Evolutionary conservation across 2,797 vertebrate species (phyloP).

Genomic region (Prionace glauca): DNA sequence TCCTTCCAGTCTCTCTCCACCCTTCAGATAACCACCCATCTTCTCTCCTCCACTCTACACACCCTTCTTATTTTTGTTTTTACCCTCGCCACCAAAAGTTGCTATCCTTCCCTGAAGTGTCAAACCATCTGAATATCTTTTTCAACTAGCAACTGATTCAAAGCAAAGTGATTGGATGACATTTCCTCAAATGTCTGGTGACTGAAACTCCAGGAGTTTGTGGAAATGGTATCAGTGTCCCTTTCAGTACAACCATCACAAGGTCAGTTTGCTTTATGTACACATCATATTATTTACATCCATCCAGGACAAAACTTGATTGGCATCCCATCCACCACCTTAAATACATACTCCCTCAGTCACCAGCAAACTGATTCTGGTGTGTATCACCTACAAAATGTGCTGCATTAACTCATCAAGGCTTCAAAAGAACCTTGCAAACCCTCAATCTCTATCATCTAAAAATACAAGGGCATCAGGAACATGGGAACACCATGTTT

Average conservation of each 20-base stretch:
- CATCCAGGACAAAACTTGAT: background rate
- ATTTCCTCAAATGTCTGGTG: background rate
- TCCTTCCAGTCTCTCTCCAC: background rate
- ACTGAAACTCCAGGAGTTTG: background rate
- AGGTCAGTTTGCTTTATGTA: background rate
- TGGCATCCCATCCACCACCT: background rate
- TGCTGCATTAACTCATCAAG: background rate
- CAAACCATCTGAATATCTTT: background rate
- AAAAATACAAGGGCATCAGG: background rate
- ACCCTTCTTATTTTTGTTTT: background rate
- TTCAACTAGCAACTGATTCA: background rate
- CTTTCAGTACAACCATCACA: background rate
- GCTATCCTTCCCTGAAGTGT: background rate
- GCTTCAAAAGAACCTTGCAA: background rate
- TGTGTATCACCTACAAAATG: background rate
- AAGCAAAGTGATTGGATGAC: background rate
- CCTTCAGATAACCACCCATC: background rate
- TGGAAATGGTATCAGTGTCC: background rate
- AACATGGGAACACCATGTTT: background rate
- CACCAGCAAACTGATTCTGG: background rate
- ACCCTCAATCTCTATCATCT: background rate
- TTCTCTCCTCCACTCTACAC: background rate
- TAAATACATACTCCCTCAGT: background rate
- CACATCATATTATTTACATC: background rate
- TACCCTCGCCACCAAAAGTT: background rate